phyloP scores from a whole-genome alignment of 2,888 invertebrate genomes.

The Leptinotarsa tumamoca region DNA sequence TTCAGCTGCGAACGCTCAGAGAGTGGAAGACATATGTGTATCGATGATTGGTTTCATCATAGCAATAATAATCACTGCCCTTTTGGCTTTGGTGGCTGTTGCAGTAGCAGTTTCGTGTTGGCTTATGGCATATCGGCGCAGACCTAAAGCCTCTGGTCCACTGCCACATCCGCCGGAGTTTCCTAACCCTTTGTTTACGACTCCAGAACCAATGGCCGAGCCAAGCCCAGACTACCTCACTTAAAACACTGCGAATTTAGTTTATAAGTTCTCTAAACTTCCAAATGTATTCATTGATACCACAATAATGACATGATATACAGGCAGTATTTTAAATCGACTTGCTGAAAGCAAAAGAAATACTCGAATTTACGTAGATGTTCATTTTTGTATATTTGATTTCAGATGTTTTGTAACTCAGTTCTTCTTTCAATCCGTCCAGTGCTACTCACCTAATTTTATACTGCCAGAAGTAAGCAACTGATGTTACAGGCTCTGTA shows the following conservation, averaged over 20 bases:
- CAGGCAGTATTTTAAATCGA: conserved; percentile 39
- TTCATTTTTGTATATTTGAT: too few species aligned
- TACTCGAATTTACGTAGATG: conserved; percentile 48
- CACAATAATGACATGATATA: conserved; percentile 43
- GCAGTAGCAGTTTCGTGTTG: conserved; percentile 96
- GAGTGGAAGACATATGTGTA: conserved; percentile 89
- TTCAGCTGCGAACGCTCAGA: conserved; percentile 70
- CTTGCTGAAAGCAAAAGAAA: conserved; percentile 52
- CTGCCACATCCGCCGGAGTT: conserved; percentile 95
- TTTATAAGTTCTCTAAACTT: conserved; percentile 40
- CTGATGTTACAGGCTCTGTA: conserved; percentile 46
- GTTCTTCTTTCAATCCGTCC: conserved; percentile 54
- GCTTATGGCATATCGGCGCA: conserved; percentile 92
- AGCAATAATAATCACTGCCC: conserved; percentile 90
- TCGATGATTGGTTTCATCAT: conserved; percentile 94
- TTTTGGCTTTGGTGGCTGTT: conserved; percentile 91
- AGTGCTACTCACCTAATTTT: conserved; percentile 56
- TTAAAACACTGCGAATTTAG: conserved; percentile 57
- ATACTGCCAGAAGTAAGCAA: conserved; percentile 50
- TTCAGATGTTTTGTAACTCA: conserved; percentile 37
- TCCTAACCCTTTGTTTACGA: conserved; percentile 92
- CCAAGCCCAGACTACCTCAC: conserved; percentile 85
- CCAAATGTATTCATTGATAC: conserved; percentile 34
- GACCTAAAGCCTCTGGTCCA: conserved; percentile 89
- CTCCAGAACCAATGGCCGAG: conserved; percentile 83